These are phyloP conservation scores for Platyrinchus mystaceus DNA, from an alignment of 2,797 vertebrate species.

Conservation along the genomic window DNA sequence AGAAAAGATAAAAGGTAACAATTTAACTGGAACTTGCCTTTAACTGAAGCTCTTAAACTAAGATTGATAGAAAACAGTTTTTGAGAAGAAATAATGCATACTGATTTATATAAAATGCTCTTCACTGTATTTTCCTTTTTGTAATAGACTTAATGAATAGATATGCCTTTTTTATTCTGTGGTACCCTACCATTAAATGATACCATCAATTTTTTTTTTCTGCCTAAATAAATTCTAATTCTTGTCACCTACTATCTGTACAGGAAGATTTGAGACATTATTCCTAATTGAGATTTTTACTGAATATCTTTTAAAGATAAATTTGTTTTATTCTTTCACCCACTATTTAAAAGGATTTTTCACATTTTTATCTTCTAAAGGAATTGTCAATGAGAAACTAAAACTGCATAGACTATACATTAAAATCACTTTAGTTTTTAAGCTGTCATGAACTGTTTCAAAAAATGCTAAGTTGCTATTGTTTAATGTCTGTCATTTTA, in stretches of 20 bases:
- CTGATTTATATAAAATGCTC: constrained; percentile 75
- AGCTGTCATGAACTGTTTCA: constrained; percentile 89
- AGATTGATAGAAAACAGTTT: constrained; percentile 75
- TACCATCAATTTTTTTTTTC: constrained; percentile 77
- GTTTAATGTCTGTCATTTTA: constrained; percentile 95
- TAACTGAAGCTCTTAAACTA: constrained; percentile 70
- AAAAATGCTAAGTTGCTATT: constrained; percentile 90
- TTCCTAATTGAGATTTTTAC: constrained; percentile 86
- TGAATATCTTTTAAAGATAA: constrained; percentile 89
- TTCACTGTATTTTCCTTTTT: constrained; percentile 75
- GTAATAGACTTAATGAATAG: constrained; percentile 80
- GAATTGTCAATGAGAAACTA: constrained; percentile 86
- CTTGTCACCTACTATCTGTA: constrained; percentile 78
- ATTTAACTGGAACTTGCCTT: constrained; percentile 55
- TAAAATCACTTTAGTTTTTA: constrained; percentile 93
- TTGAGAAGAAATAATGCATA: constrained; percentile 72
- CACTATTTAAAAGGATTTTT: constrained; percentile 91
- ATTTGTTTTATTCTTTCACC: constrained; percentile 94
- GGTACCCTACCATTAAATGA: constrained; percentile 80
- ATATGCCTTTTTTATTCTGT: constrained; percentile 78
- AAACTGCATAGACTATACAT: constrained; percentile 87
- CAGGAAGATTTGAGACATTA: constrained; percentile 82
- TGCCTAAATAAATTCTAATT: constrained; percentile 81
- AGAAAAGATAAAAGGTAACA: constrained; percentile 57
- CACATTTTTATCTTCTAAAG: constrained; percentile 89